Evolutionary conservation across 2,797 vertebrate species (phyloP), one percentile per base, ranked within the genome.

Genomic region (Sphenodon punctatus): DNA sequence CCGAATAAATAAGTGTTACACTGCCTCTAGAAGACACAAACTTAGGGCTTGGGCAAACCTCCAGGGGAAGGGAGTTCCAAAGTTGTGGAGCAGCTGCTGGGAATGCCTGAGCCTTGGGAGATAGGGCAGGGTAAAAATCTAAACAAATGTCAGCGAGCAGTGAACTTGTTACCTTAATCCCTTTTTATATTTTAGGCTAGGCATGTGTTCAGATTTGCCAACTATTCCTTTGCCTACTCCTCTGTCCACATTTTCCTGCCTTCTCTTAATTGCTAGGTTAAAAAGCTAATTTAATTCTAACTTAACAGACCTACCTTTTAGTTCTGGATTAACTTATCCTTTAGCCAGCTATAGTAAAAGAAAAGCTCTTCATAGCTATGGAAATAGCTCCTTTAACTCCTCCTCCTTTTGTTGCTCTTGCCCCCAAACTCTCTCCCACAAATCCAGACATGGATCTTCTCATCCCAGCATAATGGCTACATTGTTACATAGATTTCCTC

Each of bases 341-440:
- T 38, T 20, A 16, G 15, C 38, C 42, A 20, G 51, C 0, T 5
- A 60, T 2, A 1, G 34, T n/a, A n/a, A n/a, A n/a, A n/a, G n/a
- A n/a, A n/a, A n/a, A n/a, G n/a, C n/a, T n/a, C n/a, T n/a, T n/a
- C n/a, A n/a, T n/a, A n/a, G n/a, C n/a, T n/a, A n/a, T n/a, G n/a
- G n/a, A n/a, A n/a, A n/a, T n/a, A n/a, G n/a, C 77, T 56, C 46
- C 17, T 4, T 70, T 32, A 0, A 0, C 32, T 1, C 56, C 22
- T 63, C 86, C 34, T 63, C 20, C 38, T 78, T 76, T 74, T 7
- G 5, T 76, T n/a, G n/a, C n/a, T n/a, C n/a, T n/a, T n/a, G n/a
- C n/a, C n/a, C n/a, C n/a, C n/a, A n/a, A 32, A 7, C 23, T 20
- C 10, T 46, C 45, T 46, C 45, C 74, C 71, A 53, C 58, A 8